These are phyloP conservation scores for Stichodactyla mertensii DNA, from an alignment of 64 coral and sea anemone species.

Conservation along the genomic window DNA sequence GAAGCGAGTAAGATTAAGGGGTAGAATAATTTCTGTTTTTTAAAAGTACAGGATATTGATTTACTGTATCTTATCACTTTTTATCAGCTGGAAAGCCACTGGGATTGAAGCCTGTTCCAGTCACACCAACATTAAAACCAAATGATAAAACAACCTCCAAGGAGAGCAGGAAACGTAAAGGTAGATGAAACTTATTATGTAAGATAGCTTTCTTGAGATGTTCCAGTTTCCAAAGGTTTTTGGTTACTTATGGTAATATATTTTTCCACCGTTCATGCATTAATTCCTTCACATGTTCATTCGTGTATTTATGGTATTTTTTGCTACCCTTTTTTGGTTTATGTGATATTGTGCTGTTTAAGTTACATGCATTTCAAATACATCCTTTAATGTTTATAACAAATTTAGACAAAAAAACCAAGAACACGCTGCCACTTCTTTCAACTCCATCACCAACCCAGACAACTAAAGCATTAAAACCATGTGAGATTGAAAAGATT, in stretches of 20 bases:
- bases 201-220: no score
- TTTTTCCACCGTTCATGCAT: no score
- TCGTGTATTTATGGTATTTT: no score
- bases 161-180: not conserved
- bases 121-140: not conserved
- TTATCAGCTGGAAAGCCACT: not conserved
- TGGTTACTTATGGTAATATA: no score
- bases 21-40: no score
- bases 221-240: no score
- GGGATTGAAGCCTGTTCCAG: not conserved
- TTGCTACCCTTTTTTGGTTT: no score
- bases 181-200: not conserved
- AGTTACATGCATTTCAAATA: not conserved
- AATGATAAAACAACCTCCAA: not conserved
- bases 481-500: not conserved
- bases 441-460: not conserved
- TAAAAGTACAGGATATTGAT: no score
- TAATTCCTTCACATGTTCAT: no score
- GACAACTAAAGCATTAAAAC: not conserved
- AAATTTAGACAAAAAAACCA: not conserved
- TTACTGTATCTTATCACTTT: no score
- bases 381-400: not conserved
- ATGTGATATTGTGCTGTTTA: no score
- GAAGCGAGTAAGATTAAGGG: no score
- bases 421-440: not conserved